Conservation (phyloP, 1,140 invertebrate genomes). For the honey bee (Apis mellifera) region Amel_HAv3.1 CM009933.2:7995001-7995500, state of each 20-base stretch:
- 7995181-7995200: neutral
- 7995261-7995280: no score
- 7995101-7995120: conserved; percentile 74
- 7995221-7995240: neutral
- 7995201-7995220: neutral
- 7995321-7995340: no score
- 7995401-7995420: no score
- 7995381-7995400: no score
- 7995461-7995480: neutral
- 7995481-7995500: no score
- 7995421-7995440: no score
- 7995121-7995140: conserved; percentile 39
- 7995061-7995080: conserved; percentile 69
- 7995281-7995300: no score
- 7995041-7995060: conserved; percentile 65
- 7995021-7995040: conserved; percentile 60
- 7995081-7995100: conserved; percentile 72
- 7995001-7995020: neutral
- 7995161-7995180: neutral
- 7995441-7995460: neutral
- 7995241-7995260: neutral
- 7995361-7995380: no score
- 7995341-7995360: no score
- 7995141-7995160: conserved; percentile 18
- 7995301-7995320: no score